Percentiles rank a stretch among this genome's conserved stretches.
These are phyloP conservation scores for Paragorgia papillata DNA, from an alignment of 92 coral and sea anemone genomes.

Conservation along the genomic window DNA sequence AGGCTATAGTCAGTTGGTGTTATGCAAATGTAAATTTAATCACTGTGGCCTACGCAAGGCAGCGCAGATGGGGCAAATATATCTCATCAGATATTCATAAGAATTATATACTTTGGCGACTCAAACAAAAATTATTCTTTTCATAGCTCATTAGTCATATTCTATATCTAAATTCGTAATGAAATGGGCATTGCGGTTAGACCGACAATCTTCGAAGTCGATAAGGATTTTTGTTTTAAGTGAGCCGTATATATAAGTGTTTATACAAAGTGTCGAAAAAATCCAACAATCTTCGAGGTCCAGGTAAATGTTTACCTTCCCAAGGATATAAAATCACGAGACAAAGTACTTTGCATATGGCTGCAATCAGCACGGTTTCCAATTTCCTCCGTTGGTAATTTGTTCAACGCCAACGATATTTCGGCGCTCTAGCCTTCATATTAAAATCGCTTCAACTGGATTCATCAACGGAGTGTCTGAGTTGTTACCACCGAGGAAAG, in stretches of 20 bases:
- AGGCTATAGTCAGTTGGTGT: not conserved
- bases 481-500: not conserved
- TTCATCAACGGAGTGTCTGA: not conserved
- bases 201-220: not conserved
- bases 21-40: not conserved
- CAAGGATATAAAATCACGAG: constrained; percentile 25
- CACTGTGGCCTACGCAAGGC: constrained; percentile 1
- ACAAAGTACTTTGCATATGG: constrained; percentile 42
- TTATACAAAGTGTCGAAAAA: constrained; percentile 3
- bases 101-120: no score
- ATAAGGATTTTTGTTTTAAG: not conserved
- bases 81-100: not conserved
- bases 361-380: constrained; percentile 8
- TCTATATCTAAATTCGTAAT: not conserved
- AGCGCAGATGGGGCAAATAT: not conserved
- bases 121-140: not conserved
- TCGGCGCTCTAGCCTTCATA: no score
- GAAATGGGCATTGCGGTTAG: not conserved
- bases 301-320: not conserved
- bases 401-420: constrained; percentile 7
- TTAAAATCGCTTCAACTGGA: not conserved
- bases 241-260: not conserved
- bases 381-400: constrained; percentile 14
- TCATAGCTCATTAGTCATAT: not conserved
- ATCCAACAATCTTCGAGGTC: not conserved